Evolutionary conservation across 2,113 vertebrate genomes (phyloP), one percentile per base, ranked within the genome.

Genomic region (Pagrus major): DNA sequence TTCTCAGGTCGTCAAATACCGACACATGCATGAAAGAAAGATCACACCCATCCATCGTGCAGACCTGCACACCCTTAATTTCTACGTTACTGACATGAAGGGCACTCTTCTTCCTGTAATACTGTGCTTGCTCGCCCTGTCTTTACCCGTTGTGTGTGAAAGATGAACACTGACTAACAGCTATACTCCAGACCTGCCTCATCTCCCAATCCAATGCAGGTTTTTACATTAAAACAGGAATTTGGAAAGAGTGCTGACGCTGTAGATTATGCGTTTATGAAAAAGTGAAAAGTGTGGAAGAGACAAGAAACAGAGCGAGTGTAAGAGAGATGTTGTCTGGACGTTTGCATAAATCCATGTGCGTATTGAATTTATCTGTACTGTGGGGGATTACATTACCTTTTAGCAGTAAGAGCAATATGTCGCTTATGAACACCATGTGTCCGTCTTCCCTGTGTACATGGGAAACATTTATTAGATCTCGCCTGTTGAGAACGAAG

Each of bases 341-440:
- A 37, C 55, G 63, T 83, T 42, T 78, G 61, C 70, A 44, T 58
- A 44, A 52, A 31, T 80, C 42, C 72, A 63, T 74, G 80, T 87
- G 76, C 84, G 73, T 71, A 77, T 90, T 90, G 77, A 29, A 89
- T 93, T 84, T 85, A 49, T 81, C 16, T 35, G 60, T 82, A 52
- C 82, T 35, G 41, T 59, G 42, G 71, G 71, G 86, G 76, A 86
- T 91, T 91, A 68, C 71, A 76, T 90, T 92, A 90, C 76, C 78
- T 76, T 85, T 76, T 67, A 80, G 70, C 72, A 79, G 46, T 27
- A 49, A 69, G 65, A 75, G 82, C 83, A 75, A 73, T 87, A 59
- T 88, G 80, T 81, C 20, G 49, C 81, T 92, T 86, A 93, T 94
- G 76, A 90, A 83, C 86, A 86, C 88, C 93, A 92, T 90, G 88